Evolutionary conservation across 1,140 invertebrate species (phyloP).

Genomic region (Ceratosolen solmsi): DNA sequence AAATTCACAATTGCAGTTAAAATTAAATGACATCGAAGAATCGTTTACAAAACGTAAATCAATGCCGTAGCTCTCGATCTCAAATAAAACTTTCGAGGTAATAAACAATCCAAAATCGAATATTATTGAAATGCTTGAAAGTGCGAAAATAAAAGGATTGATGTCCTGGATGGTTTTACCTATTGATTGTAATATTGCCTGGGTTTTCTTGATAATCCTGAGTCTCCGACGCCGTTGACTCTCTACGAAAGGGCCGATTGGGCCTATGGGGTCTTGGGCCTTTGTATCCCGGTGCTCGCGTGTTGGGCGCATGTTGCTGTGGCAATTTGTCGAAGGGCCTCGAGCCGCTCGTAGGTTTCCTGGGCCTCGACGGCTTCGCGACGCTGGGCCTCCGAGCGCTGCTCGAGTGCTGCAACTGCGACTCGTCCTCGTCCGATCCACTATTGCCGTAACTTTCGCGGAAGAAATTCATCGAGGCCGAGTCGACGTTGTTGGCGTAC

Average conservation of each 20-base stretch:
- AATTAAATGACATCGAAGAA: too few species aligned
- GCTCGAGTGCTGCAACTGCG: constrained; percentile 50
- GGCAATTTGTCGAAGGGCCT: constrained; percentile 70
- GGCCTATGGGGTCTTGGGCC: constrained; percentile 63
- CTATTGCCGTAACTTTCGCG: constrained; percentile 31
- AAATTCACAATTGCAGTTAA: too few species aligned
- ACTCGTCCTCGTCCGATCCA: constrained; percentile 43
- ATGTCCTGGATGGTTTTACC: too few species aligned
- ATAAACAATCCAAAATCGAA: too few species aligned
- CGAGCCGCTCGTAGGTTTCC: constrained; percentile 56
- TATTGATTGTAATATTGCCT: constrained; percentile 51
- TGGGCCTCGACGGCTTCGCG: constrained; percentile 55
- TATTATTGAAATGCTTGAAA: too few species aligned
- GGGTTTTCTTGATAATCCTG: constrained; percentile 57
- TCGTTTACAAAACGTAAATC: too few species aligned
- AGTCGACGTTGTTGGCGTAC: constrained; percentile 42
- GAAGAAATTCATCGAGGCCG: constrained; percentile 31
- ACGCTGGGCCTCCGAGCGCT: constrained; percentile 57
- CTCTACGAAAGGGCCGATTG: constrained; percentile 66
- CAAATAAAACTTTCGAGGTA: too few species aligned
- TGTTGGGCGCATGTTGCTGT: constrained; percentile 71
- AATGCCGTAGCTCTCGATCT: too few species aligned
- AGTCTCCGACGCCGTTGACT: constrained; percentile 61
- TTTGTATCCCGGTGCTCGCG: constrained; percentile 70
- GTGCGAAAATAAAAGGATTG: too few species aligned